Percentiles rank a stretch among this genome's conserved stretches.
Conservation (phyloP, 2,797 vertebrate genomes). For the Smutsia gigantea region DNA sequence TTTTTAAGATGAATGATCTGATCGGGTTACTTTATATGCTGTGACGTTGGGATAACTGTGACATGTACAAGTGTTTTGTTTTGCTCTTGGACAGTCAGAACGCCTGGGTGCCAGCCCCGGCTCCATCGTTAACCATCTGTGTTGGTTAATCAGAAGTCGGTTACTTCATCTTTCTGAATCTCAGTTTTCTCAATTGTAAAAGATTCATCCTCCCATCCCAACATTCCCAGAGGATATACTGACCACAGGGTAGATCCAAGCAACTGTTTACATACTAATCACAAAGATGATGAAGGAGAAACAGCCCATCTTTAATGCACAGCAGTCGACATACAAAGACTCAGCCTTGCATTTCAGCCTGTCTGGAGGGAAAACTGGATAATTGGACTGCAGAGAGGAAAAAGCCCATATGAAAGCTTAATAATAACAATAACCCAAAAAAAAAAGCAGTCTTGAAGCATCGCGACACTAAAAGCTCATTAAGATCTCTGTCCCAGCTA, state of each 20-base stretch:
- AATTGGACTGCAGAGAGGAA: constrained; percentile 23
- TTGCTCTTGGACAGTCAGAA: not conserved
- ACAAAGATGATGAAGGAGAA: not conserved
- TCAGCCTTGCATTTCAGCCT: constrained; percentile 4
- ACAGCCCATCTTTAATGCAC: not conserved
- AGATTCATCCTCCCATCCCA: not conserved
- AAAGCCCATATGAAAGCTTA: constrained; percentile 46
- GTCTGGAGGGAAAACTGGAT: not conserved
- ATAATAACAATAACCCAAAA: constrained; percentile 65
- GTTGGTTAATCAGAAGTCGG: not conserved
- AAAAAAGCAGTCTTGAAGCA: not conserved
- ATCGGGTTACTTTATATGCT: not conserved
- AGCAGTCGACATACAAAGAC: not conserved
- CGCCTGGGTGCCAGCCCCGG: not conserved
- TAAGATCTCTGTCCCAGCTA: constrained; percentile 71
- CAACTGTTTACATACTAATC: not conserved
- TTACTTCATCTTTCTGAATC: not conserved
- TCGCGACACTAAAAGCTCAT: constrained; percentile 67
- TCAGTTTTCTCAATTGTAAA: constrained; percentile 1
- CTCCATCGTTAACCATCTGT: not conserved
- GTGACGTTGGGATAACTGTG: not conserved
- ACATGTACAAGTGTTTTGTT: not conserved
- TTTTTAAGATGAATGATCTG: not conserved
- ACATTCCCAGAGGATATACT: not conserved
- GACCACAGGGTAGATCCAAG: not conserved